Conservation (phyloP, 2,797 vertebrate genomes). For the Enteromius afrohamiltoni region DNA sequence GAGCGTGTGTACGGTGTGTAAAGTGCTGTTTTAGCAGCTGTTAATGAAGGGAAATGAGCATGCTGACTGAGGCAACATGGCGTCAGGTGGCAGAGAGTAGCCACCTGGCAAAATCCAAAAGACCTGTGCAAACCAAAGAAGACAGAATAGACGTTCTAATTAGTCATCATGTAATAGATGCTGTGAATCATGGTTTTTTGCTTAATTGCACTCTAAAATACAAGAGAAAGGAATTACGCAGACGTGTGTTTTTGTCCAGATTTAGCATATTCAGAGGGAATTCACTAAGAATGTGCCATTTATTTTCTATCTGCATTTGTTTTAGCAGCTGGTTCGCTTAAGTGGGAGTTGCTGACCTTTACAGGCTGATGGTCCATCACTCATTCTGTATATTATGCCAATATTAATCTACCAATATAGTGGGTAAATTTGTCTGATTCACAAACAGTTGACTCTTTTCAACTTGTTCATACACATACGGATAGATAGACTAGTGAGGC, state of each 20-base stretch:
- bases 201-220: constrained; percentile 25
- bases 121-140: constrained; percentile 19
- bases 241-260: constrained; percentile 7
- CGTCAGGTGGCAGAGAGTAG: constrained; percentile 40
- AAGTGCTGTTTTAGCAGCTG: constrained; percentile 44
- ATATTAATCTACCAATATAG: background rate
- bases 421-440: background rate
- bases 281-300: background rate
- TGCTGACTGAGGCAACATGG: constrained; percentile 47
- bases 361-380: background rate
- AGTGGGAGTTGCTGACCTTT: background rate
- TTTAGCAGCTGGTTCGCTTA: background rate
- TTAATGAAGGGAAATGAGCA: constrained; percentile 56
- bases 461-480: background rate
- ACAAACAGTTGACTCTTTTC: background rate
- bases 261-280: background rate
- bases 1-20: constrained; percentile 18
- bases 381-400: background rate
- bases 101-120: constrained; percentile 45
- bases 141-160: constrained; percentile 24
- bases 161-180: constrained; percentile 30
- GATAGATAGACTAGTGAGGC: background rate
- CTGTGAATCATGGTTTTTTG: constrained; percentile 23
- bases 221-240: background rate
- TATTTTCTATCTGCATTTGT: background rate